Evolutionary conservation across 2,888 invertebrate species (phyloP), one percentile per base, ranked within the genome.

Genomic region (Ophonus ardosiacus): DNA sequence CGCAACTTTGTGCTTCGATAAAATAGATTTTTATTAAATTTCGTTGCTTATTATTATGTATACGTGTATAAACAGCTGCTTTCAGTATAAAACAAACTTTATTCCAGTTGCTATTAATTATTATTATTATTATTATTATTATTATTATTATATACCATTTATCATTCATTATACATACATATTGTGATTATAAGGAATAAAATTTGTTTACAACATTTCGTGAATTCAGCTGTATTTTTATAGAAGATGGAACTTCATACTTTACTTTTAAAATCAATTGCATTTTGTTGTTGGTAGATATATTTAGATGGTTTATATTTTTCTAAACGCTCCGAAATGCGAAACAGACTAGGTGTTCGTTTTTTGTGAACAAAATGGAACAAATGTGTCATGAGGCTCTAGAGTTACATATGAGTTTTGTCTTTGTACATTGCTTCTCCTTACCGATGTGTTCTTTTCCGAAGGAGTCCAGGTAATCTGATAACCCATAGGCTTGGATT

Each of bases 291-390:
- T 80, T 80, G 40, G 61, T 80, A 80, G 61, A 82, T 74, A 74
- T 82, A 74, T 74, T 82, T 82, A 82, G 57, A 82, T 82, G 51
- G 82, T 82, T 82, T 82, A 82, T 82, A 82, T 82, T 71, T 82
- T 82, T 81, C 57, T 82, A 80, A 61, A 80, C 38, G 61, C 59
- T 80, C 61, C 80, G 61, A 61, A 80, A 40, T 80, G 80, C 59
- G 59, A 80, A 80, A 59, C 59, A 56, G 78, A 78, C 40, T 57
- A 74, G 17, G 71, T 74, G 71, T 40, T 57, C 56, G 56, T 76
- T 56, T 76, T 21, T 51, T 76, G 76, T 76, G 76, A 76, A 40
- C 31, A 38, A 68, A 76, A 18, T 76, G 76, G 76, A 76, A 76
- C 76, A 57, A 78, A 21, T 78, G 78, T 59, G 31, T 57, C 43